Conservation (phyloP, 2,888 invertebrate species). For the Brachypterus glaber region DNA sequence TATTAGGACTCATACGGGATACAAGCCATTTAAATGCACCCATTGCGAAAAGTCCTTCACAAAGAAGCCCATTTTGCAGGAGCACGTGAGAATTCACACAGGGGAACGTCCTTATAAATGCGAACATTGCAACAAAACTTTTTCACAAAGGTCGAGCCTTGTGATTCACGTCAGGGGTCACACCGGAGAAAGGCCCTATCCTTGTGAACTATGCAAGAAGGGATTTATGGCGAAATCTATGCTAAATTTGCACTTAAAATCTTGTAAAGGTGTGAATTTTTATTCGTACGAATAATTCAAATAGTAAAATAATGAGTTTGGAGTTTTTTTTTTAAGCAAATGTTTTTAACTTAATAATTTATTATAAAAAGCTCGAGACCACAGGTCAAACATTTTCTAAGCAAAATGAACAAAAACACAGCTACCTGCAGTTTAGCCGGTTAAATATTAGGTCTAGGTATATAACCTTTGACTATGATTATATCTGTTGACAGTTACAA, state of each 20-base stretch:
- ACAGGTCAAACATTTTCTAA: no score
- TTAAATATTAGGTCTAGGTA: no score
- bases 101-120: slow-evolving; percentile 42
- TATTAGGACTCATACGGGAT: slow-evolving; percentile 35
- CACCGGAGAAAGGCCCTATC: slow-evolving; percentile 53
- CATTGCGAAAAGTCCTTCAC: slow-evolving; percentile 38
- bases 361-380: no score
- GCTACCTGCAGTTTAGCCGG: no score
- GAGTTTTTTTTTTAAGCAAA: not conserved
- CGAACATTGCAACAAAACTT: slow-evolving; percentile 52
- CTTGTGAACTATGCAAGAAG: slow-evolving; percentile 49
- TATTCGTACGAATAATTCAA: no score
- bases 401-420: no score
- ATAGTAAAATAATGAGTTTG: no score
- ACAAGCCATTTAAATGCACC: slow-evolving; percentile 36
- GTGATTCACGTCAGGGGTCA: slow-evolving; percentile 57
- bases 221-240: slow-evolving; percentile 55
- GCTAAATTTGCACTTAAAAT: slow-evolving; percentile 53
- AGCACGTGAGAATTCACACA: slow-evolving; percentile 37
- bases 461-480: no score
- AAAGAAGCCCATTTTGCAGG: slow-evolving; percentile 37
- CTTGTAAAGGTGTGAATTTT: slow-evolving; percentile 32
- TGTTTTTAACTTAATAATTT: no score
- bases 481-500: no score
- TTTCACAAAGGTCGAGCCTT: slow-evolving; percentile 53